phyloP scores from a whole-genome alignment of 2,888 invertebrate genomes.

The Trissolcus brochymenae region DNA sequence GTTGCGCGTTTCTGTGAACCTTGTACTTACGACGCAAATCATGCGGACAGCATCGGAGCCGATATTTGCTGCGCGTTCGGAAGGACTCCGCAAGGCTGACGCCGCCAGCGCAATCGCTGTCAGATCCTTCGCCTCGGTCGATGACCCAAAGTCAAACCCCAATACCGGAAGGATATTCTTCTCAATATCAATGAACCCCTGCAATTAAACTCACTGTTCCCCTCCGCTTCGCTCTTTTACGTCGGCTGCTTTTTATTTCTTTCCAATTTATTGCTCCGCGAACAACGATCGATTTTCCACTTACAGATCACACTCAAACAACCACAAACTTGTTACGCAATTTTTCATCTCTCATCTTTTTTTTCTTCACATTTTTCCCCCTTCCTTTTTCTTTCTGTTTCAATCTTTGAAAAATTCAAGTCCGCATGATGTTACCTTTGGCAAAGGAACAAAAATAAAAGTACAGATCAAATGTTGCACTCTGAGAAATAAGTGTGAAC shows the following conservation, averaged over 20 bases:
- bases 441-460: not conserved
- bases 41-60: conserved; percentile 51
- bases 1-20: conserved; percentile 42
- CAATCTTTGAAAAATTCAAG: too few relatives aligned
- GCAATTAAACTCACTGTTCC: conserved; percentile 34
- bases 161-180: conserved; percentile 49
- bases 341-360: too few relatives aligned
- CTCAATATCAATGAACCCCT: conserved; percentile 31
- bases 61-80: conserved; percentile 47
- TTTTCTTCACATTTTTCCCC: too few relatives aligned
- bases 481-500: too few relatives aligned
- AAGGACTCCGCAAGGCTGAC: conserved; percentile 49
- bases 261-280: conserved; percentile 22
- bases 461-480: too few relatives aligned
- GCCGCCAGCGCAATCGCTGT: conserved; percentile 28
- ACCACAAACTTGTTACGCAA: too few relatives aligned
- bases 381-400: too few relatives aligned
- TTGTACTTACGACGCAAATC: conserved; percentile 58
- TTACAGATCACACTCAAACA: not conserved
- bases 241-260: conserved; percentile 16
- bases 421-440: too few relatives aligned
- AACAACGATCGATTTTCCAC: conserved; percentile 1
- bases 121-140: conserved; percentile 40
- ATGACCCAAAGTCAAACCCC: conserved; percentile 33
- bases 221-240: conserved; percentile 19